Evolutionary conservation across 2,888 invertebrate species (phyloP).

Genomic region (Morpho deidamia): DNA sequence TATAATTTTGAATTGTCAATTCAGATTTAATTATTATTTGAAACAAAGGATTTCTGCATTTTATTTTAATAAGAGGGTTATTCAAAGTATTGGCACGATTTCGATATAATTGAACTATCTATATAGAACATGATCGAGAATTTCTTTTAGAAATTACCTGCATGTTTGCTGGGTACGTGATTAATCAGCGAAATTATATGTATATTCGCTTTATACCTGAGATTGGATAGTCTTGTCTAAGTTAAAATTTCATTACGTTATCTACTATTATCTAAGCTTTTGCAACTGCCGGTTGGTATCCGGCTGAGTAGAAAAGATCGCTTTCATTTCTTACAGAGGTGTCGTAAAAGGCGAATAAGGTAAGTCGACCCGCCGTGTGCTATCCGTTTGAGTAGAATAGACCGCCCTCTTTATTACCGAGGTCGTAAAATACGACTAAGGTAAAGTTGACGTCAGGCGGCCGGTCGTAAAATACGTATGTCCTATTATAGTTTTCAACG

Average conservation of each 20-base stretch:
- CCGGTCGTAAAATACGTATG: no score
- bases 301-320: no score
- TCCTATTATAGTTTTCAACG: no score
- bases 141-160: background rate
- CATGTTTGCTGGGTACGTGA: constrained; percentile 2
- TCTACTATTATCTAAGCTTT: background rate
- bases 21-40: background rate
- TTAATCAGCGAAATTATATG: background rate
- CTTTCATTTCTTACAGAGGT: no score
- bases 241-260: background rate
- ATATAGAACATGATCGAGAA: background rate
- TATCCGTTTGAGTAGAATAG: no score
- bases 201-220: background rate
- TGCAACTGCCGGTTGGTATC: no score
- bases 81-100: constrained; percentile 1
- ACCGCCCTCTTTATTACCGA: no score
- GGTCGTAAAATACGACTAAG: no score
- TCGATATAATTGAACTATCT: constrained; percentile 3
- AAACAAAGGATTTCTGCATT: background rate
- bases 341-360: no score
- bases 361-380: no score
- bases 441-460: no score
- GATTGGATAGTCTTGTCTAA: background rate
- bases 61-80: background rate
- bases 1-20: no score